Evolutionary conservation across 2,888 invertebrate species (phyloP).

Genomic region (Microdon myrmicae): DNA sequence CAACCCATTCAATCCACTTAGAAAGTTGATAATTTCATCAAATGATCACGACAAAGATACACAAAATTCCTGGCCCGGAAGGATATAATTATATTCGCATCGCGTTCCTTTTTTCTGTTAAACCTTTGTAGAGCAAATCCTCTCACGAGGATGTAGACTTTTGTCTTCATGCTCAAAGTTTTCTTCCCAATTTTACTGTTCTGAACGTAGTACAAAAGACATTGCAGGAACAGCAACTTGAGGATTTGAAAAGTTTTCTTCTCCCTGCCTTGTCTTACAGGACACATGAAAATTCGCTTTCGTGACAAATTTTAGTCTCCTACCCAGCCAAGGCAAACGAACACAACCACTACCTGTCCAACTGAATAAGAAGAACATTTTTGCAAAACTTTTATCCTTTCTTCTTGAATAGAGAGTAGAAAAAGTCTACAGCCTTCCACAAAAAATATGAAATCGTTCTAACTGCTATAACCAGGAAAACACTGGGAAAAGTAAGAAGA

Average conservation of each 20-base stretch:
- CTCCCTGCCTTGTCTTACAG: constrained; percentile 10
- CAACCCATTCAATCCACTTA: too few species aligned
- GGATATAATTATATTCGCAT: too few species aligned
- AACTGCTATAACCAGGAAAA: too few species aligned
- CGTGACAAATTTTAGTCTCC: constrained; percentile 43
- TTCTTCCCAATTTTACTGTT: constrained; percentile 22
- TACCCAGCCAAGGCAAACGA: background rate
- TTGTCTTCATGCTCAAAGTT: constrained; percentile 26
- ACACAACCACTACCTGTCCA: background rate
- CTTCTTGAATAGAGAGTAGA: background rate
- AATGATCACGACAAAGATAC: too few species aligned
- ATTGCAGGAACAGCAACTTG: background rate
- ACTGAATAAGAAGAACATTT: constrained; percentile 1
- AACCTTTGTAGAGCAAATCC: too few species aligned
- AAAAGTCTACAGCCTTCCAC: background rate
- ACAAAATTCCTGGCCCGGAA: too few species aligned
- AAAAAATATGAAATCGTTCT: background rate
- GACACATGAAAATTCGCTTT: constrained; percentile 45
- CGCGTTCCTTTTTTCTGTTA: too few species aligned
- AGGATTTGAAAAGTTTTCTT: constrained; percentile 16
- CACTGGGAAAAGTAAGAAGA: too few species aligned
- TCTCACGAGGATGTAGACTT: too few species aligned
- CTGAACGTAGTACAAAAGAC: background rate
- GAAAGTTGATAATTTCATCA: too few species aligned
- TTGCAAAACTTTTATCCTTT: constrained; percentile 14